Conservation (phyloP, 2,888 invertebrate species). For the Entomobrya proxima region DNA sequence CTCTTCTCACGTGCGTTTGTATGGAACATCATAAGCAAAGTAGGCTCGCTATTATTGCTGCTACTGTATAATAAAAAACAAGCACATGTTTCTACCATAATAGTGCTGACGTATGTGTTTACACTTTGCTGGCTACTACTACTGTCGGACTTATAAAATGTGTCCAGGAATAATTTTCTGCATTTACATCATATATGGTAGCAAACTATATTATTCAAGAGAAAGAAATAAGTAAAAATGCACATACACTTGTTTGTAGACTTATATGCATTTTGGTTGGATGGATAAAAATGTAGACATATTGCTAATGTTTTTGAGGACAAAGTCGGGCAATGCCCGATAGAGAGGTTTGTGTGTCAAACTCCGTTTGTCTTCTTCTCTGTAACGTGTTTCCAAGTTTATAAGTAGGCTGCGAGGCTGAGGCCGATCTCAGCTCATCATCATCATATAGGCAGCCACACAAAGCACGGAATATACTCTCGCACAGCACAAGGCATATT, state of each 20-base stretch:
- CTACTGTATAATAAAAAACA: slow-evolving; percentile 10
- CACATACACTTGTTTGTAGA: too few species aligned
- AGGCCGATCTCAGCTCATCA: slow-evolving; percentile 56
- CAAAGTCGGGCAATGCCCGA: slow-evolving; percentile 67
- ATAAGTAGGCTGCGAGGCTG: slow-evolving; percentile 64
- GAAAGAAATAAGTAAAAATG: too few species aligned
- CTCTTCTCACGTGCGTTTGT: slow-evolving; percentile 37
- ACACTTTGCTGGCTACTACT: not conserved
- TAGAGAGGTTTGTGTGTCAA: slow-evolving; percentile 67
- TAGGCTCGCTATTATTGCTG: not conserved
- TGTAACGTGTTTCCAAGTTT: slow-evolving; percentile 55
- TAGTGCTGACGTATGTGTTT: not conserved
- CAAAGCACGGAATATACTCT: too few species aligned
- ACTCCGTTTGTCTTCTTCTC: slow-evolving; percentile 64
- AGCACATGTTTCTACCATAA: not conserved
- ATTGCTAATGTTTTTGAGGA: slow-evolving; percentile 56
- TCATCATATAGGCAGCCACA: not conserved
- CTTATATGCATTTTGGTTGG: too few species aligned
- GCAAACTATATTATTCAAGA: too few species aligned
- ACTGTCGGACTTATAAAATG: too few species aligned
- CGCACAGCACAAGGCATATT: too few species aligned
- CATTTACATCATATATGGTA: too few species aligned
- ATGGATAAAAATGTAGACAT: not conserved
- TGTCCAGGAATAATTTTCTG: too few species aligned
- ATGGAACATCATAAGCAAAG: slow-evolving; percentile 30